These are phyloP conservation scores for Hippopotamus amphibius DNA, from an alignment of 2,113 vertebrate species.

Conservation along the genomic window DNA sequence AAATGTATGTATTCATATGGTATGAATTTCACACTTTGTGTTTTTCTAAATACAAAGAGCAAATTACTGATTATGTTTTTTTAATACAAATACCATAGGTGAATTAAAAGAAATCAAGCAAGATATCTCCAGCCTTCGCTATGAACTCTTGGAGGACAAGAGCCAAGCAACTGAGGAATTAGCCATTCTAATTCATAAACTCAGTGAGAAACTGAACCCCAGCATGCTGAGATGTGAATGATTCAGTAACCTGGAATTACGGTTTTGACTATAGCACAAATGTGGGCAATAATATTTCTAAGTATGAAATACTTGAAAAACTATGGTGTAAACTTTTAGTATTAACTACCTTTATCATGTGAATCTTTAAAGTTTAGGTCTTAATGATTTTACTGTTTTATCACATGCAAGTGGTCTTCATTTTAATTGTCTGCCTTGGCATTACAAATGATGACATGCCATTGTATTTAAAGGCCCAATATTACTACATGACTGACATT, in stretches of 20 bases:
- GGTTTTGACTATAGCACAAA: conserved; percentile 86
- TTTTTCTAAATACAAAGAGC: conserved; percentile 22
- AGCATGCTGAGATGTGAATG: conserved; percentile 88
- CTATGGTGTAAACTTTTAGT: conserved; percentile 85
- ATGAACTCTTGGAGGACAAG: conserved; percentile 94
- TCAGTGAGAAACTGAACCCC: conserved; percentile 91
- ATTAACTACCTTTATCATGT: conserved; percentile 86
- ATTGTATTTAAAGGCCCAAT: conserved; percentile 66
- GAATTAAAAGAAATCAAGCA: conserved; percentile 96
- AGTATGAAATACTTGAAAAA: conserved; percentile 89
- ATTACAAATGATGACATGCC: conserved; percentile 59
- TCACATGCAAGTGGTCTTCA: conserved; percentile 66
- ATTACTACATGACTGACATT: conserved; percentile 63
- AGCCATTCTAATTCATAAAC: conserved; percentile 92
- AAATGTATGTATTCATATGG: not conserved
- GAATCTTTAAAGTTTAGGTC: conserved; percentile 84
- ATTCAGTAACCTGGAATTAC: conserved; percentile 54
- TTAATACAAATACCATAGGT: conserved; percentile 84
- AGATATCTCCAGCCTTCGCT: conserved; percentile 95
- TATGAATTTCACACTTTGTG: conserved; percentile 20
- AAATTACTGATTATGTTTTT: conserved; percentile 25
- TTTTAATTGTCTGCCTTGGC: conserved; percentile 76
- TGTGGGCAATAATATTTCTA: conserved; percentile 90
- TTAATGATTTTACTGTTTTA: conserved; percentile 84
- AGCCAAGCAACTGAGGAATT: conserved; percentile 94